These are phyloP conservation scores for Helarctos malayanus DNA, from an alignment of 2,797 vertebrate species.

Conservation along the genomic window DNA sequence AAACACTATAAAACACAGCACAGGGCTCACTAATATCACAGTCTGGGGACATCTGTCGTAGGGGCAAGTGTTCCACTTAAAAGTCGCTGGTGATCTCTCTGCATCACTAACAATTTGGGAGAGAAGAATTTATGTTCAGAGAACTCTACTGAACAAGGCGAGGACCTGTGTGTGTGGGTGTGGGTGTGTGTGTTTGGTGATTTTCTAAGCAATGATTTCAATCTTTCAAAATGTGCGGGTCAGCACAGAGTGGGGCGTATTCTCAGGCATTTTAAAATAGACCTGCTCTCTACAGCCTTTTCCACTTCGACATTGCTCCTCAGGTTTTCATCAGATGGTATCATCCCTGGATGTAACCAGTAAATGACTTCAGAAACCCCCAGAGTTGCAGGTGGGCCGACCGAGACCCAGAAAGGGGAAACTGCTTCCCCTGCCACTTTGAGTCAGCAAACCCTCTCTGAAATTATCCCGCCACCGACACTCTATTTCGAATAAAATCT, in stretches of 20 bases:
- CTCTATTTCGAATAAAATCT: not conserved
- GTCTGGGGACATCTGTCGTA: not conserved
- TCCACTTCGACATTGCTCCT: not conserved
- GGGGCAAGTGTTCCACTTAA: not conserved
- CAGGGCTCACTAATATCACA: not conserved
- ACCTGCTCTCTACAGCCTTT: not conserved
- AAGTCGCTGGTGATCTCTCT: not conserved
- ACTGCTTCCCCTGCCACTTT: not conserved
- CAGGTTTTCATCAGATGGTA: not conserved
- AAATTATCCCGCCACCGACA: not conserved
- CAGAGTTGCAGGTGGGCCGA: not conserved
- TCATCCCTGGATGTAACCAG: not conserved
- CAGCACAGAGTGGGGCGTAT: not conserved
- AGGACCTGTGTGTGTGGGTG: not conserved
- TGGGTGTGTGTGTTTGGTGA: not conserved
- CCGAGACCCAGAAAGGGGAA: not conserved
- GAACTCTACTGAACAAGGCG: not conserved
- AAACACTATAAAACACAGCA: not conserved
- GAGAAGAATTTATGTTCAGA: not conserved
- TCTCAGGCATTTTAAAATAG: constrained; percentile 46
- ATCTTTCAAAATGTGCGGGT: constrained; percentile 36
- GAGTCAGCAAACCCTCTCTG: not conserved
- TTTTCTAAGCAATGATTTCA: constrained; percentile 55
- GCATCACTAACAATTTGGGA: not conserved
- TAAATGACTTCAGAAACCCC: not conserved